These are phyloP conservation scores for Pristis pectinata DNA, from an alignment of 2,797 vertebrate genomes.

Conservation along the genomic window DNA sequence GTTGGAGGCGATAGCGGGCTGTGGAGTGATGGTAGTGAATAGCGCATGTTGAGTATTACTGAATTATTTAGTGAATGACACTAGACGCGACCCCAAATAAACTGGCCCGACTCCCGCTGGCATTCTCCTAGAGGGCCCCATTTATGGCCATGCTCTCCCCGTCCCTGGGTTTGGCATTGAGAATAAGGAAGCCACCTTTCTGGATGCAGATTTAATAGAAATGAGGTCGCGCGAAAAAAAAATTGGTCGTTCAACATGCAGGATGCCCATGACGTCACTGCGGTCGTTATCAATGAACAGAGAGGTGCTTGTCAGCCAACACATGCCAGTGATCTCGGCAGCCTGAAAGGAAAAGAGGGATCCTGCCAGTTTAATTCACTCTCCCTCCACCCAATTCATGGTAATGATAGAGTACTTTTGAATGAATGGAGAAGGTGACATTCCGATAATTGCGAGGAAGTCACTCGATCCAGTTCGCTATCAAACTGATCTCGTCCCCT, in stretches of 20 bases:
- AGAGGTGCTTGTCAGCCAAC: background rate
- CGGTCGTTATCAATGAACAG: background rate
- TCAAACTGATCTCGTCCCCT: background rate
- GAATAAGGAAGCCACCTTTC: background rate
- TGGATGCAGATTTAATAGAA: background rate
- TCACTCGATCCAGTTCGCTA: background rate
- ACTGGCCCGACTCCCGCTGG: background rate
- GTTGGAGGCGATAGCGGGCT: background rate
- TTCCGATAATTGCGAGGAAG: background rate
- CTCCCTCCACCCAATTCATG: background rate
- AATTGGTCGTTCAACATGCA: background rate
- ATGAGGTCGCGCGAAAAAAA: background rate
- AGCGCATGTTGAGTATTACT: background rate
- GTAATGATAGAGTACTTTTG: background rate
- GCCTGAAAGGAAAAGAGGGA: background rate
- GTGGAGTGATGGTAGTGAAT: background rate
- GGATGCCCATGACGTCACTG: background rate
- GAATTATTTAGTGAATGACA: background rate
- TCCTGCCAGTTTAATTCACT: background rate
- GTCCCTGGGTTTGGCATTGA: background rate
- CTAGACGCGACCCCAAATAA: background rate
- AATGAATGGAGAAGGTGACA: conserved; percentile 5
- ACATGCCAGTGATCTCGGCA: background rate
- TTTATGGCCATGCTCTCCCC: too few species aligned
- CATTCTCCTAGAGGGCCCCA: background rate